Percentiles rank a stretch among this genome's conserved stretches.
phyloP scores from a whole-genome alignment of 2,888 invertebrate species.

The Calliopum simillimum region DNA sequence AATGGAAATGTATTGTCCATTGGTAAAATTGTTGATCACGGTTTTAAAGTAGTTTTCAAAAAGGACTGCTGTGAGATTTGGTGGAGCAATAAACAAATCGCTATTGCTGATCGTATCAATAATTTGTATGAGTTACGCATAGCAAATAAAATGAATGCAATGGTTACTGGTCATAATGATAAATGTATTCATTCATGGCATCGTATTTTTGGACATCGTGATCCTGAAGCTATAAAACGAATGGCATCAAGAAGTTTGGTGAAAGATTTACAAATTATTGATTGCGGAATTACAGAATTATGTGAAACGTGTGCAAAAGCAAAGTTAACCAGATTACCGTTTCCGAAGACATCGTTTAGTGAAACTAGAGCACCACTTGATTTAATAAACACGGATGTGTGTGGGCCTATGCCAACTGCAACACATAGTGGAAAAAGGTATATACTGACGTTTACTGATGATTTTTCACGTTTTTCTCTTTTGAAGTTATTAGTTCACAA shows the following conservation, averaged over 20 bases:
- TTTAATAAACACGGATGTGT: constrained; percentile 53
- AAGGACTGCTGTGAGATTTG: constrained; percentile 31
- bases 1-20: constrained; percentile 42
- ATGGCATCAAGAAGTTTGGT: constrained; percentile 2
- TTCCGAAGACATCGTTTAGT: constrained; percentile 47
- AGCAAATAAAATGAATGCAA: neutral
- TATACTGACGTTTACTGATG: constrained; percentile 54
- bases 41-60: constrained; percentile 35
- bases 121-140: neutral
- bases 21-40: constrained; percentile 29
- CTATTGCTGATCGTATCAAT: neutral
- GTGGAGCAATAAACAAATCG: constrained; percentile 10
- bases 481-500: constrained; percentile 44
- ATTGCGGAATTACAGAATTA: constrained; percentile 18
- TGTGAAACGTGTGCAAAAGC: constrained; percentile 43
- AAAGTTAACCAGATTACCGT: constrained; percentile 46
- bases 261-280: constrained; percentile 6
- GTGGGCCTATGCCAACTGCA: constrained; percentile 52
- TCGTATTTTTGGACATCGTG: constrained; percentile 7
- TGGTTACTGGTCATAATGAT: constrained; percentile 19
- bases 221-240: constrained; percentile 15
- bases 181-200: constrained; percentile 22
- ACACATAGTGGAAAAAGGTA: constrained; percentile 50
- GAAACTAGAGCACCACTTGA: constrained; percentile 42
- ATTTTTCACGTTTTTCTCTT: constrained; percentile 50